phyloP scores from a whole-genome alignment of 2,888 invertebrate species.

The Thymelicus acteon region DNA sequence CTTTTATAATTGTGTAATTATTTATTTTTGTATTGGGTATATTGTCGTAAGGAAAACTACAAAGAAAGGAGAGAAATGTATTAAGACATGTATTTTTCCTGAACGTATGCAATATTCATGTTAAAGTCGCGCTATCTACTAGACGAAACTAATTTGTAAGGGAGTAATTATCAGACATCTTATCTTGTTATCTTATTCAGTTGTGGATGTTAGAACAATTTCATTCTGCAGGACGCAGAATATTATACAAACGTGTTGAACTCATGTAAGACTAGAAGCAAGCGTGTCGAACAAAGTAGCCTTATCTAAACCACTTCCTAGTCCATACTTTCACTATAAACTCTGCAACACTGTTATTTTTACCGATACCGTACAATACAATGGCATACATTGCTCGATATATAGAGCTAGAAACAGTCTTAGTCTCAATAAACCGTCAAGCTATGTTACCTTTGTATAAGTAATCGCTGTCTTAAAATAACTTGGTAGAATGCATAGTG shows the following conservation, averaged over 20 bases:
- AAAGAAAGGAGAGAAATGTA: too few species aligned
- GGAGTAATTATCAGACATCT: too few species aligned
- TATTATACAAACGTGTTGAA: conserved; percentile 34
- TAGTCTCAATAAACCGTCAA: background rate
- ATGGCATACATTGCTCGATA: conserved; percentile 2
- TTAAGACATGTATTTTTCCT: too few species aligned
- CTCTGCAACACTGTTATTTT: background rate
- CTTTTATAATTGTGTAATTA: too few species aligned
- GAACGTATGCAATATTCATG: too few species aligned
- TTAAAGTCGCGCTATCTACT: too few species aligned
- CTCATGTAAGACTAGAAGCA: conserved; percentile 27
- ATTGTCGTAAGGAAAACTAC: too few species aligned
- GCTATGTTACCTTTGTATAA: background rate
- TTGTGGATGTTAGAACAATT: conserved; percentile 13
- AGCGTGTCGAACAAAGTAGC: conserved; percentile 36
- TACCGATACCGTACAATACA: background rate
- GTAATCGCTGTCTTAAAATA: background rate
- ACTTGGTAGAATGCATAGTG: conserved; percentile 14
- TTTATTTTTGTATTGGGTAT: too few species aligned
- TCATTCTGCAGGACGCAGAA: conserved; percentile 21
- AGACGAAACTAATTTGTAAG: too few species aligned
- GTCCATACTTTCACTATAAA: conserved; percentile 14
- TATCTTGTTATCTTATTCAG: conserved; percentile 12
- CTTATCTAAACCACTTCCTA: conserved; percentile 34
- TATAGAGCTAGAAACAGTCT: background rate